phyloP scores from a whole-genome alignment of 35 echinoderm and acorn worm species.

The Holothuria glaberrima region DNA sequence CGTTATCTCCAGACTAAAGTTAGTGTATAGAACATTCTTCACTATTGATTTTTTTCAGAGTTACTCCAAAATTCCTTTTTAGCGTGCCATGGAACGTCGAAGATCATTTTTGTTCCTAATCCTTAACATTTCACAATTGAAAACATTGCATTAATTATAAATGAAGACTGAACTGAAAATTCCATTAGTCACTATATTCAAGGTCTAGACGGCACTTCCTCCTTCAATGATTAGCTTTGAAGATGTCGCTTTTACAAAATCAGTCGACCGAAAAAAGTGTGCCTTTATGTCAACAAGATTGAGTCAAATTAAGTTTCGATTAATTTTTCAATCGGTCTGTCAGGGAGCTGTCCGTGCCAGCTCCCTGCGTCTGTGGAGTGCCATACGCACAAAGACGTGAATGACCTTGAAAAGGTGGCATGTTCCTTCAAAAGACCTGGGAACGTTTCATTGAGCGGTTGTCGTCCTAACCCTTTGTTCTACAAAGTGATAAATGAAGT shows the following conservation, averaged over 20 bases:
- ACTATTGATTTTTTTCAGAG: neutral
- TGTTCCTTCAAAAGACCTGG: neutral
- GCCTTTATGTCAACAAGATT: constrained; percentile 13
- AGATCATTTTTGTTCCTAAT: neutral
- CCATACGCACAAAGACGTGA: neutral
- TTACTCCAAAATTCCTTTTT: neutral
- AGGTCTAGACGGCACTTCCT: neutral
- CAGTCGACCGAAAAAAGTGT: neutral
- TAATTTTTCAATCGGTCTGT: neutral
- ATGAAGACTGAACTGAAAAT: neutral
- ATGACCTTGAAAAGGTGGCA: neutral
- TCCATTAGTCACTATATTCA: constrained; percentile 21
- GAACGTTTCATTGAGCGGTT: neutral
- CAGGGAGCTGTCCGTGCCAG: too few species aligned
- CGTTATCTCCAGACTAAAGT: neutral
- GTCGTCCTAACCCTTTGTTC: too few species aligned
- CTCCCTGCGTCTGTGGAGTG: neutral
- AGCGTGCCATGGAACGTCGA: neutral
- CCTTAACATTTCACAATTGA: neutral
- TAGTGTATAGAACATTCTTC: neutral
- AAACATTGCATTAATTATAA: constrained; percentile 15
- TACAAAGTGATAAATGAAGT: too few species aligned
- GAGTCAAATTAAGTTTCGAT: constrained; percentile 27
- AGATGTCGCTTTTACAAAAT: neutral
- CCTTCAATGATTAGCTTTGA: constrained; percentile 7